phyloP scores from a whole-genome alignment of 2,888 invertebrate genomes.

The Mythimna loreyi region DNA sequence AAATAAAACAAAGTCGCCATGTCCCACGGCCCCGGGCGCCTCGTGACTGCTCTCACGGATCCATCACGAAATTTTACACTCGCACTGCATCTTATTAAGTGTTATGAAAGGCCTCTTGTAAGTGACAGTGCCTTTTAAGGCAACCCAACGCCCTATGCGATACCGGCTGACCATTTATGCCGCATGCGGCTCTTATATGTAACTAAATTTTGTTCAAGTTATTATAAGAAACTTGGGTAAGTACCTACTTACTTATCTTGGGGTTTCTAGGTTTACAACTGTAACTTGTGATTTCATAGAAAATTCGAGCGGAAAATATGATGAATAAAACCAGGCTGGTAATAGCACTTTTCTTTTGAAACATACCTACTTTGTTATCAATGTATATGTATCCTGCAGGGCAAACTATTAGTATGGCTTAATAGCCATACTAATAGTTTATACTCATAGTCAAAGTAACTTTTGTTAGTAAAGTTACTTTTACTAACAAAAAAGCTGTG shows the following conservation, averaged over 20 bases:
- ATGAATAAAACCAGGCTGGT: not conserved
- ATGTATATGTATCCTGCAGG: not conserved
- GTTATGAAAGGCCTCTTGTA: conserved; percentile 85
- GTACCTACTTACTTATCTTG: conserved; percentile 6
- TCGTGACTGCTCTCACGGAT: conserved; percentile 87
- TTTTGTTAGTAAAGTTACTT: no score
- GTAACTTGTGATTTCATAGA: conserved; percentile 12
- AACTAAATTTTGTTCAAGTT: conserved; percentile 37
- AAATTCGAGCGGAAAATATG: conserved; percentile 13
- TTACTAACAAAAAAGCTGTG: no score
- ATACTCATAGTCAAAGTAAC: no score
- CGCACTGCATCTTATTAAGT: conserved; percentile 85
- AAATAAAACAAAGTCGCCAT: conserved; percentile 81
- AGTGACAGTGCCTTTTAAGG: conserved; percentile 86
- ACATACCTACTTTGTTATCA: not conserved
- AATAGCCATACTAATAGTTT: no score
- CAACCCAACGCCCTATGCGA: conserved; percentile 72
- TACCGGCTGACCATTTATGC: conserved; percentile 58
- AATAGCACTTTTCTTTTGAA: not conserved
- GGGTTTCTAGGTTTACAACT: conserved; percentile 27
- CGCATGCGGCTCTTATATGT: conserved; percentile 54
- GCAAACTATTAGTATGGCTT: no score
- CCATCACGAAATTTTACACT: conserved; percentile 88
- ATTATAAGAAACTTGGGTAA: conserved; percentile 6
- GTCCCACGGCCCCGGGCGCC: conserved; percentile 83